Base-by-base conservation (phyloP, 2,797 vertebrate species). In the Antennarius maculatus region DNA sequence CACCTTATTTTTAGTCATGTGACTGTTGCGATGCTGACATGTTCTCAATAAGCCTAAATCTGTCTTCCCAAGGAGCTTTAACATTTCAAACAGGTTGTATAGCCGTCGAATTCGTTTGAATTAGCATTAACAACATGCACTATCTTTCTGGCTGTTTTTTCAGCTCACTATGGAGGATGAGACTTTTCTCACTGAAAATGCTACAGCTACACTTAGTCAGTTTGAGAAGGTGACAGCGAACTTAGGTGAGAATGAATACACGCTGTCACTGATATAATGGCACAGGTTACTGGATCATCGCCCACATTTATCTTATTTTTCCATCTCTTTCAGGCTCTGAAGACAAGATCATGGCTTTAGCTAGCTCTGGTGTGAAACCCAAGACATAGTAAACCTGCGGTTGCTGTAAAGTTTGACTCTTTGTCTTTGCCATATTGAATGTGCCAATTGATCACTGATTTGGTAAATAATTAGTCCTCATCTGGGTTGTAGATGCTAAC, bases 291-390 rank as follows among this genome's bases (percentile, higher is more conserved):
- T 54, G 2, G 11, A 39, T 15, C 2, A 17, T 17, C 7, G 15
- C 9, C 56, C 2, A 27, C 10, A 28, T 61, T 71, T 2, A 41
- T 9, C 6, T 71, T 10, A 1, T 64, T 69, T 46, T 69, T 0
- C 3, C 14, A 68, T 77, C 39, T 76, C 66, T 86, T 80, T 51
- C 67, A 99, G 98, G 97, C 27, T 97, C 96, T 5, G 98, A 96
- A 89, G 97, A 98, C 89, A 99, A 99, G 88, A 96, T 99, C 69
- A 86, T 99, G 90, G 98, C 98, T 81, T 92, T 99, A 81, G 98
- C 97, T 31, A 97, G 95, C 88, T 95, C 95, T 78, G 96, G 96
- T 72, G 96, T 99, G 78, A 97, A 97, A 86, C 91, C 92, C 41
- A 95, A 96, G 49, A 91, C 93, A 13, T 97, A 94, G 92, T 39